Evolutionary conservation across 1,140 invertebrate species (phyloP), one percentile per base, ranked within the genome.

Genomic region (Steinernema khuongi): DNA sequence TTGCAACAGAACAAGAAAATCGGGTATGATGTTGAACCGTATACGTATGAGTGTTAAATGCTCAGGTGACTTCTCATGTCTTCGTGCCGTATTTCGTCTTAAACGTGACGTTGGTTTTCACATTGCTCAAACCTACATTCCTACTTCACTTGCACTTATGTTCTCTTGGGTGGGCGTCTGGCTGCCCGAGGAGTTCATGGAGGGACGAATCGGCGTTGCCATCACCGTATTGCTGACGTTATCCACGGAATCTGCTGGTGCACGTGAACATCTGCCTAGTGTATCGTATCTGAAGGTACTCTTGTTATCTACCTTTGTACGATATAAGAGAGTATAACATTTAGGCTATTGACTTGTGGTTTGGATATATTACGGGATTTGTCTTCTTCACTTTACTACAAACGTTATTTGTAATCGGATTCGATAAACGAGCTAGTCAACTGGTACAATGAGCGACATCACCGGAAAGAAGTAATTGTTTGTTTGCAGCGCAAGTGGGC

Each of bases 41-140:
- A 44, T 18, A 44, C 41, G 18, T 44, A 44, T 18, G 19, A 18
- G 19, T 18, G 18, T 44, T 44, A 18, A 44, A 44, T n/a, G n/a
- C 33, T 73, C 80, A 89, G 89, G 89, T 11, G 89, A 90, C 77
- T 90, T 90, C 85, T 89, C 88, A 67, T 90, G 89, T 76, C 83
- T 90, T 11, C 86, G 88, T 18, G 88, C 92, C 0, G 91, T 91
- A 83, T 92, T 94, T 81, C 89, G 90, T 68, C 92, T 94, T 79
- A 91, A 93, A 81, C 88, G 92, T n/a, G 91, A 93, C 86, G 92
- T 93, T 28, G 92, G 92, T 17, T 92, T 93, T 83, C 92, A 93
- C 84, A 85, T 94, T 18, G 93, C 93, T 72, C 92, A 93, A 84
- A 93, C 92, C 0, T 94, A 93, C 85, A 91, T 92, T 0, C 92